phyloP scores from a whole-genome alignment of 2,797 vertebrate genomes.

The Odontamblyopus rebecca region DNA sequence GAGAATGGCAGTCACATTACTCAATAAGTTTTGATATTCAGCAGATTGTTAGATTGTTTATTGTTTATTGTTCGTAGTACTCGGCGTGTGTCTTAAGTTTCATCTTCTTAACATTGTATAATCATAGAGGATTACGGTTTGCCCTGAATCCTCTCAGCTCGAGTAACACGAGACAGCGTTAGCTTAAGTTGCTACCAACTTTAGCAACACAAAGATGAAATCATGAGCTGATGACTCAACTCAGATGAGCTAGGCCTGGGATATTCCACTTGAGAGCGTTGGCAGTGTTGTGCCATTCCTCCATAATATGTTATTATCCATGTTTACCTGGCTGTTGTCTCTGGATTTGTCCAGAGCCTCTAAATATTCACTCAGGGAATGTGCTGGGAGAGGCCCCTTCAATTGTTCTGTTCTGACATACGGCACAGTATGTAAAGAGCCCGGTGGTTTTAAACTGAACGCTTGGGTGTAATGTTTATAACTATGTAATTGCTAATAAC shows the following conservation, averaged over 20 bases:
- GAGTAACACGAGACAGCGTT: slow-evolving; percentile 49
- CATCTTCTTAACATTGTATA: neutral
- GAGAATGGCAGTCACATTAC: slow-evolving; percentile 7
- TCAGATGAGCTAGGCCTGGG: slow-evolving; percentile 49
- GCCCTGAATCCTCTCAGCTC: slow-evolving; percentile 9
- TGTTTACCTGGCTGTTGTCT: slow-evolving; percentile 18
- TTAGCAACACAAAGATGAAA: slow-evolving; percentile 57
- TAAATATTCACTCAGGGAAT: slow-evolving; percentile 43
- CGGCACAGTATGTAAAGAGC: slow-evolving; percentile 40
- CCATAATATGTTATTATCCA: slow-evolving; percentile 16
- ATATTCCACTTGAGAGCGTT: slow-evolving; percentile 37
- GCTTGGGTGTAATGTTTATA: neutral
- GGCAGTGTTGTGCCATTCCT: slow-evolving; percentile 2
- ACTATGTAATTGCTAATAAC: neutral
- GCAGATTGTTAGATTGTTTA: neutral
- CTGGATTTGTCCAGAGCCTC: slow-evolving; percentile 43
- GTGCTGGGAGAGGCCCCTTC: slow-evolving; percentile 47
- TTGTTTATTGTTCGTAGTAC: neutral
- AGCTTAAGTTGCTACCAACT: slow-evolving; percentile 52
- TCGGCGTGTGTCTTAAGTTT: rapidly evolving
- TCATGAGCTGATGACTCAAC: slow-evolving; percentile 69
- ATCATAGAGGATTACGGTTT: slow-evolving; percentile 7
- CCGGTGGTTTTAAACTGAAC: slow-evolving; percentile 22
- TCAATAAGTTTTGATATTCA: slow-evolving; percentile 9
- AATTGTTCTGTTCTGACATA: slow-evolving; percentile 57